Conservation (phyloP, 2,113 vertebrate genomes). For the Myotis brandtii region DNA sequence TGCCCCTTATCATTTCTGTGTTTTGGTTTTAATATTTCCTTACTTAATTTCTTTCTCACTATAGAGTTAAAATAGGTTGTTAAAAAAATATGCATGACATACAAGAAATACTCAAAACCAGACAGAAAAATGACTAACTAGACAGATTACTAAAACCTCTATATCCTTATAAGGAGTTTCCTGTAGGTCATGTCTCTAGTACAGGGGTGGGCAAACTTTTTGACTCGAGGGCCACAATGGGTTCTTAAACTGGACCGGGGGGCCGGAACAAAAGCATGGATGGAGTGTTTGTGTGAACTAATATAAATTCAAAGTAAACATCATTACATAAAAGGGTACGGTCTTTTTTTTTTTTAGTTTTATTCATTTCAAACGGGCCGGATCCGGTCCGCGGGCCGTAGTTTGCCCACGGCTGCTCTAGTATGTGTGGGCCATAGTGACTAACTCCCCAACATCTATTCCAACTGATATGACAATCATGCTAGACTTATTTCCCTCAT, state of each 20-base stretch:
- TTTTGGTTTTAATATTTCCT: neutral
- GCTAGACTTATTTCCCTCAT: neutral
- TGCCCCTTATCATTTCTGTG: neutral
- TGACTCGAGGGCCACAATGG: too few species aligned
- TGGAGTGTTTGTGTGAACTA: too few species aligned
- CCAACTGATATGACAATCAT: neutral
- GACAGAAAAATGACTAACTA: neutral
- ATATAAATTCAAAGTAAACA: too few species aligned
- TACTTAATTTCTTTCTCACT: constrained; percentile 25
- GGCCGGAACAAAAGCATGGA: too few species aligned
- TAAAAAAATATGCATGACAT: neutral
- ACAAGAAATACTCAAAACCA: neutral
- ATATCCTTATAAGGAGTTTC: neutral
- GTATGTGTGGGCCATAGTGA: too few species aligned
- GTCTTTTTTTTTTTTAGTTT: too few species aligned
- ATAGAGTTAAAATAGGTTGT: neutral
- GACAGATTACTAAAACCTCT: neutral
- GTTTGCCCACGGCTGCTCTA: too few species aligned
- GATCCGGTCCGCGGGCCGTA: too few species aligned
- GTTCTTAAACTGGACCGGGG: too few species aligned
- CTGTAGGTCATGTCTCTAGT: neutral
- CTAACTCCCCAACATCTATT: neutral
- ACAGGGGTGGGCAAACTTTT: too few species aligned
- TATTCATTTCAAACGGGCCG: too few species aligned
- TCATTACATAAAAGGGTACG: too few species aligned